Conservation (phyloP, 2,797 vertebrate genomes). For the Cichlasoma orientale region DNA sequence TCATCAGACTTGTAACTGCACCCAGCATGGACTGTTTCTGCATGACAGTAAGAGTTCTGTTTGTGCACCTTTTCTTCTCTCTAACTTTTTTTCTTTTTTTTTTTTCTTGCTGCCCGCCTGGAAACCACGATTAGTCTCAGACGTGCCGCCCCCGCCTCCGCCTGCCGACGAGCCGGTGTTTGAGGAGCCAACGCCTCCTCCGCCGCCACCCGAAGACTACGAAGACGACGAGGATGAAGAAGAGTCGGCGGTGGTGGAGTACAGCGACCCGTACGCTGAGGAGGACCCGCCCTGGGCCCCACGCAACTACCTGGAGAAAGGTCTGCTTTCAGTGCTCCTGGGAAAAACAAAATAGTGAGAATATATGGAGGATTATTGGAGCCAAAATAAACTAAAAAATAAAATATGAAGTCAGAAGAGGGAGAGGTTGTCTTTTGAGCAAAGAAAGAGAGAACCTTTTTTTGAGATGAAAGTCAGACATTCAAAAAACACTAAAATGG, state of each 20-base stretch:
- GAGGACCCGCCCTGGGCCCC: conserved; percentile 98
- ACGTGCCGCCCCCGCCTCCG: conserved; percentile 91
- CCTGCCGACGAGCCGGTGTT: conserved; percentile 89
- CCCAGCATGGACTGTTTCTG: not conserved
- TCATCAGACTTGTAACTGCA: not conserved
- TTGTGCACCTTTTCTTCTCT: not conserved
- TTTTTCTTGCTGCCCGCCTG: not conserved
- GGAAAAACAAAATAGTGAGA: not conserved
- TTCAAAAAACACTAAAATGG: too few species aligned
- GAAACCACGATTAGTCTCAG: conserved; percentile 84
- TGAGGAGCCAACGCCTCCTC: conserved; percentile 91
- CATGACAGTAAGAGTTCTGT: conserved; percentile 8
- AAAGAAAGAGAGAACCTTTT: too few species aligned
- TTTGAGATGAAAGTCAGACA: too few species aligned
- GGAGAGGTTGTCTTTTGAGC: not conserved
- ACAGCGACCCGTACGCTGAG: conserved; percentile 97
- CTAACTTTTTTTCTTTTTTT: not conserved
- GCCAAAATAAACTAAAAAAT: not conserved
- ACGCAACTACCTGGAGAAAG: conserved; percentile 93
- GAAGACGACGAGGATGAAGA: conserved; percentile 97
- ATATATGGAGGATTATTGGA: not conserved
- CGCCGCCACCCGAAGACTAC: conserved; percentile 92
- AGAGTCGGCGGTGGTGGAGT: conserved; percentile 97
- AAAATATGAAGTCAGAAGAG: not conserved
- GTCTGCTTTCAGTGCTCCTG: conserved; percentile 40